A percentile compares a stretch with the other conserved stretches of the same genome.
These are phyloP conservation scores for Maniola jurtina DNA, from an alignment of 1,140 invertebrate genomes.

Conservation along the genomic window DNA sequence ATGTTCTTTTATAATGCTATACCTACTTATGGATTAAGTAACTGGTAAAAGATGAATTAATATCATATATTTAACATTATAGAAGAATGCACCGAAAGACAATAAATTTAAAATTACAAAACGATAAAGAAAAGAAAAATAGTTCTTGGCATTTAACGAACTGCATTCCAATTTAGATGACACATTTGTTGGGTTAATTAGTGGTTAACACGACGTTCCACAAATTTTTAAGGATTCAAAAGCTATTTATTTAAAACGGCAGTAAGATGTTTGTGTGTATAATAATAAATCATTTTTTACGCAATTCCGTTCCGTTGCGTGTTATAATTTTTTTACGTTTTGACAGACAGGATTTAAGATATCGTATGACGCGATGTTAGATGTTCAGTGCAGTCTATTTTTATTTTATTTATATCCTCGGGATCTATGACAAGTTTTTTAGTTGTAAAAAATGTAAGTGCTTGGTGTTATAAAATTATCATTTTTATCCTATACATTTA, in stretches of 20 bases:
- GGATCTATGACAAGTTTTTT: slow-evolving; percentile 24
- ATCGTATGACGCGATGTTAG: slow-evolving; percentile 52
- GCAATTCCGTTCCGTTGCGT: slow-evolving; percentile 57
- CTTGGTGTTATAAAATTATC: background rate
- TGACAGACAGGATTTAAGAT: slow-evolving; percentile 64
- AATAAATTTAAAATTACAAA: slow-evolving; percentile 14
- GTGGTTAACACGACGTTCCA: slow-evolving; percentile 58
- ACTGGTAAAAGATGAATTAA: too few relatives aligned
- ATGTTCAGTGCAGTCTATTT: slow-evolving; percentile 28
- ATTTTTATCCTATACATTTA: too few relatives aligned
- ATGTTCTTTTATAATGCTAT: too few relatives aligned
- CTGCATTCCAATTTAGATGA: slow-evolving; percentile 53
- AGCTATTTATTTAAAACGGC: slow-evolving; percentile 29
- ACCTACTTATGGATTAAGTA: too few relatives aligned
- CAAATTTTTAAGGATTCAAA: slow-evolving; percentile 43
- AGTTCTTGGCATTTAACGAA: slow-evolving; percentile 43
- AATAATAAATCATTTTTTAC: slow-evolving; percentile 69
- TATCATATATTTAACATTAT: too few relatives aligned
- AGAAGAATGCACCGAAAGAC: background rate
- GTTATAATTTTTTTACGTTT: slow-evolving; percentile 58
- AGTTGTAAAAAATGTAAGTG: background rate
- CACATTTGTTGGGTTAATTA: slow-evolving; percentile 69
- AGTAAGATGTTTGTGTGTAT: slow-evolving; percentile 22
- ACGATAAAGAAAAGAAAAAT: slow-evolving; percentile 36
- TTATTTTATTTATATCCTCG: slow-evolving; percentile 19